Evolutionary conservation across 2,888 invertebrate species (phyloP).

Genomic region (Drosophila fulvimacula): DNA sequence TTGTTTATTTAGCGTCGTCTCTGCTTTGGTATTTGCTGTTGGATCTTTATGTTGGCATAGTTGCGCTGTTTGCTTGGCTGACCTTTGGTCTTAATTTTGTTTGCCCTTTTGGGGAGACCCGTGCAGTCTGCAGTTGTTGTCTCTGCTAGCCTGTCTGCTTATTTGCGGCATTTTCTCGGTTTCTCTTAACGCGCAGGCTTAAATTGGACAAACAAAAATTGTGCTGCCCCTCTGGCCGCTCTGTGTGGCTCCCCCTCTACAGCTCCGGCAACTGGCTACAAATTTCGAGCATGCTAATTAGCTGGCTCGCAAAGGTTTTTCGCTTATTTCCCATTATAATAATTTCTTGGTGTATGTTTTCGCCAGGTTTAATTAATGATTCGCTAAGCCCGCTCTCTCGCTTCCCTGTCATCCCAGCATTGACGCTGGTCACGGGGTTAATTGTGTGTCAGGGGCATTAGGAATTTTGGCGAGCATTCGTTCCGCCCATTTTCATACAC

Average conservation of each 20-base stretch:
- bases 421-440: constrained; percentile 34
- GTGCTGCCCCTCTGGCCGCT: neutral
- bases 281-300: constrained; percentile 68
- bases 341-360: constrained; percentile 50
- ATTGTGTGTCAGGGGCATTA: constrained; percentile 70
- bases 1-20: constrained; percentile 8
- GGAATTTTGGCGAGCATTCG: constrained; percentile 44
- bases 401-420: constrained; percentile 19
- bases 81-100: constrained; percentile 47
- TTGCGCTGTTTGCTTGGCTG: constrained; percentile 26
- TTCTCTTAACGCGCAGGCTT: constrained; percentile 32
- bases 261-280: constrained; percentile 13
- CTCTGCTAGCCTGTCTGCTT: constrained; percentile 12
- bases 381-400: constrained; percentile 53
- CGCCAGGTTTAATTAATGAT: constrained; percentile 70
- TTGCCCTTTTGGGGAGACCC: constrained; percentile 38
- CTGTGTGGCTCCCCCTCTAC: neutral
- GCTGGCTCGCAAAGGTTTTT: constrained; percentile 50
- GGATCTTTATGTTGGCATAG: constrained; percentile 7
- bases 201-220: constrained; percentile 29
- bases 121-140: constrained; percentile 12
- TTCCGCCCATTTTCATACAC: constrained; percentile 9
- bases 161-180: constrained; percentile 40
- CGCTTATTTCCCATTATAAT: constrained; percentile 72
- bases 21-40: constrained; percentile 2